phyloP scores from a whole-genome alignment of 2,113 vertebrate species.

The Saguinus midas region DNA sequence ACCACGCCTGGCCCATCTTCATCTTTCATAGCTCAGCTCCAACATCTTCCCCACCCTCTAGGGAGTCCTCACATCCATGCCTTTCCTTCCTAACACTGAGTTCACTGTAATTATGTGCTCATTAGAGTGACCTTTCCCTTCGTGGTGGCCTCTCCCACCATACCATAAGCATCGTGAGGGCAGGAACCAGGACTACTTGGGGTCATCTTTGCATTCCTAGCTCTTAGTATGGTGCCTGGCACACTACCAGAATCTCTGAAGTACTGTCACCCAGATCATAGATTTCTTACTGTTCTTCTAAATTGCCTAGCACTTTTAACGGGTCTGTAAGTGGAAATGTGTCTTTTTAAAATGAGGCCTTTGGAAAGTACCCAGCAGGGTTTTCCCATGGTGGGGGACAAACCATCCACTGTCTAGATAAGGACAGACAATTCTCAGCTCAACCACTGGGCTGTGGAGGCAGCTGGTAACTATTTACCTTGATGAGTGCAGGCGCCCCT shows the following conservation, averaged over 20 bases:
- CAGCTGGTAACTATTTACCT: constrained; percentile 26
- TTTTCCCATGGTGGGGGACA: background rate
- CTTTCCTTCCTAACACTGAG: background rate
- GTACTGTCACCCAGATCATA: background rate
- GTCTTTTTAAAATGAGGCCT: background rate
- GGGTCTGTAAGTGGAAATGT: background rate
- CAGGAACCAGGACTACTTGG: background rate
- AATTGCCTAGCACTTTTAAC: background rate
- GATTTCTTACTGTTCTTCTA: background rate
- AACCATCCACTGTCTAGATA: constrained; percentile 35
- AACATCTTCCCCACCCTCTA: no score
- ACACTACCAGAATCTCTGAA: background rate
- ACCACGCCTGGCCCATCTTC: no score
- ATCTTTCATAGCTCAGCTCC: background rate
- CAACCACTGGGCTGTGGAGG: constrained; percentile 45
- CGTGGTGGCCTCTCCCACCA: background rate
- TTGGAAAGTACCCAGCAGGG: background rate
- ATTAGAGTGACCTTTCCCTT: background rate
- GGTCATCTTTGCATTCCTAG: background rate
- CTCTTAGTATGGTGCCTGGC: background rate
- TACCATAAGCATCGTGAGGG: background rate
- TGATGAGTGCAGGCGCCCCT: background rate
- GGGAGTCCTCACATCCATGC: background rate
- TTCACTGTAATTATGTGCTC: background rate
- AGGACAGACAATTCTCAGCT: constrained; percentile 65